Base-by-base conservation (phyloP, 2,113 vertebrate genomes). In the Callipepla californica region DNA sequence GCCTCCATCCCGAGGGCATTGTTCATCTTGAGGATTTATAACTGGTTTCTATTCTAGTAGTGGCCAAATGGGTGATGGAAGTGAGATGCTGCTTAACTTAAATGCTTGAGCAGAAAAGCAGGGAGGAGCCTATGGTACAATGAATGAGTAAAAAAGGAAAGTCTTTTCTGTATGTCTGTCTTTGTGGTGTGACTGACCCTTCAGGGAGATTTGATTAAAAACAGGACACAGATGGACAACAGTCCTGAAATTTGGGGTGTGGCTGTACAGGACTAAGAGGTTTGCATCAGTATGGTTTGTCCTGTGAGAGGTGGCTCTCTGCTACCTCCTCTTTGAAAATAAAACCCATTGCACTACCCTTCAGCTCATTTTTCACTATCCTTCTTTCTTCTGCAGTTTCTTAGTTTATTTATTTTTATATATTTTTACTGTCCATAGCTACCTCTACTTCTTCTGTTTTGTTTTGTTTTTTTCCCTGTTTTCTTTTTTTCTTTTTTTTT, bases 91-190 rank as follows among this genome's bases (percentile, higher is more conserved):
- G 83, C 1, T 7, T 48, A 15, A 32, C 73, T 23, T 20, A 81
- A 51, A 40, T 10, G 16, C 34, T 22, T 59, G 23, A 23, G 62
- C 68, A 59, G 69, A 45, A 81, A 63, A 75, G 30, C 22, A 11
- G 7, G 13, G 26, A 19, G 36, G 23, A 38, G 62, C 70, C 13
- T 3, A 8, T n/a, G n/a, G 48, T 20, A 1, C 7, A 40, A 0
- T 18, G 62, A 66, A 13, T 5, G 42, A 68, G n/a, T 5, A 18
- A 10, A 47, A 51, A 25, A 51, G 25, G 13, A 26, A 51, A 26
- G 50, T 28, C 50, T 51, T 26, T 51, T 26, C 50, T 51, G 50
- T 26, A 51, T 15, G 50, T 26, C 25, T 51, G 53, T 26, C 34
- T 11, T 14, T 7, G 67, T 38, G 75, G 61, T 2, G 1, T 1